Conservation (phyloP, 2,113 vertebrate species). For the Beaufortia kweichowensis region DNA sequence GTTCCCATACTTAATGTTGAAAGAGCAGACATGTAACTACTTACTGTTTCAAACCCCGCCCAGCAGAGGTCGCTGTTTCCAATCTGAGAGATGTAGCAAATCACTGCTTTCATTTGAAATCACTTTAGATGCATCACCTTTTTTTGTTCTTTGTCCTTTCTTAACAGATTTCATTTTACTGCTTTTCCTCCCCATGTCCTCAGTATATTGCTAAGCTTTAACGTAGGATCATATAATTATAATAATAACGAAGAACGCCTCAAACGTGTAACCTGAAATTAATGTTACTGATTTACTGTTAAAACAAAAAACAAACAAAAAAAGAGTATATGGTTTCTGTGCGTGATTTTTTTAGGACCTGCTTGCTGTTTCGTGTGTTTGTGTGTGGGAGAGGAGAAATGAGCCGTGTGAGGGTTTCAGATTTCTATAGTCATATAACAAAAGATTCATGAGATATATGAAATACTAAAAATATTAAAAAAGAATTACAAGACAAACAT, state of each 20-base stretch:
- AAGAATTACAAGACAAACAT: constrained; percentile 60
- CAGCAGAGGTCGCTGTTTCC: constrained; percentile 70
- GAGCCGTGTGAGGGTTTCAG: constrained; percentile 81
- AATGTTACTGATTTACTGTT: constrained; percentile 79
- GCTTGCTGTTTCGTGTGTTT: constrained; percentile 80
- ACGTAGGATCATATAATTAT: constrained; percentile 78
- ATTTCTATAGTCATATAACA: constrained; percentile 79
- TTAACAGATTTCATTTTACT: constrained; percentile 70
- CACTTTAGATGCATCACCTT: constrained; percentile 69
- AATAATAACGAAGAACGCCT: constrained; percentile 80
- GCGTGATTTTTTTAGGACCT: constrained; percentile 75
- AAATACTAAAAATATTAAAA: constrained; percentile 70
- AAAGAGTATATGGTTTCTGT: constrained; percentile 77
- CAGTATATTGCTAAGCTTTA: constrained; percentile 88
- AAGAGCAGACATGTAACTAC: constrained; percentile 72
- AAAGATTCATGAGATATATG: constrained; percentile 76
- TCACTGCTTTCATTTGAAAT: constrained; percentile 72
- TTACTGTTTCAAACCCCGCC: constrained; percentile 74
- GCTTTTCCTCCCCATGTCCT: constrained; percentile 70
- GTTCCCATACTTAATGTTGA: constrained; percentile 51
- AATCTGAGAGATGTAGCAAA: constrained; percentile 74
- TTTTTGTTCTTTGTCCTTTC: constrained; percentile 59
- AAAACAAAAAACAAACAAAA: constrained; percentile 74
- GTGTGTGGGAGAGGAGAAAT: constrained; percentile 68
- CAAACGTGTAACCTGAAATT: constrained; percentile 82